Base-by-base conservation (phyloP, 1,140 invertebrate genomes). In the Vanessa tameamea region DNA sequence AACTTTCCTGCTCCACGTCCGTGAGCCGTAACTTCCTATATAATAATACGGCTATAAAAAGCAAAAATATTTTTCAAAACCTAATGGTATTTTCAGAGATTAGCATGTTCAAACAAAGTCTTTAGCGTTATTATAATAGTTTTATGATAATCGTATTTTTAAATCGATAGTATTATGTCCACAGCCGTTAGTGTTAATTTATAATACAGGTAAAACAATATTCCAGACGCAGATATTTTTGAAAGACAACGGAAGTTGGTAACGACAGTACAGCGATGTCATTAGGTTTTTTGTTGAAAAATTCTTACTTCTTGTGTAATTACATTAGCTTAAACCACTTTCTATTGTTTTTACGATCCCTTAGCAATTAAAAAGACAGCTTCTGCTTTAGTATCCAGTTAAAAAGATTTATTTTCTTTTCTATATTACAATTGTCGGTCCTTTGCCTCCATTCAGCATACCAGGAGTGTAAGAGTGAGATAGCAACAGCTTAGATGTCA, bases 331-430 rank as follows among this genome's bases (percentile, higher is more conserved):
- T 63, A 70, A 47, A 61, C 64, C 53, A 63, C 47, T 75, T 72
- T 72, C 71, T 66, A 64, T 66, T 71, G 67, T 71, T 73, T 76
- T 79, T 79, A 71, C 57, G 37, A 47, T 51, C 63, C 31, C 65
- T 50, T 37, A 68, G 66, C 70, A 76, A 79, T 79, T 76, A 76
- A 78, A 72, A 57, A 37, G 64, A 43, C 55, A 61, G 57, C 57
- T 61, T 48, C 51, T 61, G 23, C 47, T 72, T 72, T 57, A 59
- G 26, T 61, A 61, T 64, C 43, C 61, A 74, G 66, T 68, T 67
- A 76, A 74, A 76, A 68, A 51, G 68, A 66, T 78, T 67, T 67
- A 59, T 73, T 72, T 66, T 66, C 50, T 65, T 51, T 57, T 51
- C 71, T 53, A 37, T 16, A 8, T 57, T 57, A 55, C 47, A 66